Conservation (phyloP, 23 tunicate genomes). For the Trididemnum clinides region DNA sequence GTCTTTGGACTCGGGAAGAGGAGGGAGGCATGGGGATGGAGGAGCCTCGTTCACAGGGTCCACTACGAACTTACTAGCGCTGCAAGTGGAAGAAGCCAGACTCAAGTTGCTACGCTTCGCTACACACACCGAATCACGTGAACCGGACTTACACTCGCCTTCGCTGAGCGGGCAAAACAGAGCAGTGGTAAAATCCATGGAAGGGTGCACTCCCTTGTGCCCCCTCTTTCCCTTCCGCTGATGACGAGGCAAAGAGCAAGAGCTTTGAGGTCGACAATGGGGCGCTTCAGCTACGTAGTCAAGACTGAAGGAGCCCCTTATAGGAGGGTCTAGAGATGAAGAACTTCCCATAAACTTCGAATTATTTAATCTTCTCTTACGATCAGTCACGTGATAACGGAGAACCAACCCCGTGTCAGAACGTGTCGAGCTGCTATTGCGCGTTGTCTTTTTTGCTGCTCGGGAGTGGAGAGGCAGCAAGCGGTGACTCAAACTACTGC, state of each 20-base stretch:
- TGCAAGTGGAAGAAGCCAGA: constrained; percentile 87
- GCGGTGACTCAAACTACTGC: constrained; percentile 58
- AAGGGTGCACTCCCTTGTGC: background rate
- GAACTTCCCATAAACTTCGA: constrained; percentile 13
- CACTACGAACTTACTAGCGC: constrained; percentile 84
- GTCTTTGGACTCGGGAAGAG: constrained; percentile 41
- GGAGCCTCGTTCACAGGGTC: constrained; percentile 79
- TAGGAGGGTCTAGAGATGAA: constrained; percentile 21
- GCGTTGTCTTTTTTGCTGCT: constrained; percentile 10
- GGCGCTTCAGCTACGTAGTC: background rate
- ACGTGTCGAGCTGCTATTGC: constrained; percentile 72
- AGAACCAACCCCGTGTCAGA: constrained; percentile 82
- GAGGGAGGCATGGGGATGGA: constrained; percentile 51
- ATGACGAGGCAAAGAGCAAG: constrained; percentile 21
- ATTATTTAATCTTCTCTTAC: constrained; percentile 10
- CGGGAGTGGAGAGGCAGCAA: constrained; percentile 22
- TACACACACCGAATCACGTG: constrained; percentile 36
- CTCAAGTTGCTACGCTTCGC: constrained; percentile 79
- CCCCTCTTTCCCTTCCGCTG: background rate
- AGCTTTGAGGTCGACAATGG: background rate
- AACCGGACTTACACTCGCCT: background rate
- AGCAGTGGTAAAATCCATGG: background rate
- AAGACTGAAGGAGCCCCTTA: background rate
- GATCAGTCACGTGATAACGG: constrained; percentile 45
- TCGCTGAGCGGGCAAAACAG: background rate